phyloP scores from a whole-genome alignment of 2,113 vertebrate genomes.

The Dendrocopos noguchii region DNA sequence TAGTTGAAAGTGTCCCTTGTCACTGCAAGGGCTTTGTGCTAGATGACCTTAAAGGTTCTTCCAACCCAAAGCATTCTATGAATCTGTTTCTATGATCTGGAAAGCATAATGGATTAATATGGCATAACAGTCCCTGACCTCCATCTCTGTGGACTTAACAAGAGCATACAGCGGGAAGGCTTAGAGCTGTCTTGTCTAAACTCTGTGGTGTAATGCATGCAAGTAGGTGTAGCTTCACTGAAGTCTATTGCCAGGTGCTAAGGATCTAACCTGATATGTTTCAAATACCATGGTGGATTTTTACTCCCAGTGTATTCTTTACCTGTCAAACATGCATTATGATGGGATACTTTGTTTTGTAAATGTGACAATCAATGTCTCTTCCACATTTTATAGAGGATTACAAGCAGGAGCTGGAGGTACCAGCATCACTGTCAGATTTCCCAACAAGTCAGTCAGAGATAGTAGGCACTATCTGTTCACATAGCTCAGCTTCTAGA shows the following conservation, averaged over 20 bases:
- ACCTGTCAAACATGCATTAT: constrained; percentile 54
- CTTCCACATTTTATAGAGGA: constrained; percentile 1
- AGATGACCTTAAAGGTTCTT: too few species aligned
- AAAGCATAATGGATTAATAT: constrained; percentile 29
- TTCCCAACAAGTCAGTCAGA: constrained; percentile 30
- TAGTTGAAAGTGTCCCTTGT: too few species aligned
- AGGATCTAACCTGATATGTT: constrained; percentile 9
- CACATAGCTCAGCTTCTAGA: not conserved
- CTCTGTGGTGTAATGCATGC: not conserved
- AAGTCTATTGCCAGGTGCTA: constrained; percentile 24
- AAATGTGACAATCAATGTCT: constrained; percentile 72
- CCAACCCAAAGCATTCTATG: too few species aligned
- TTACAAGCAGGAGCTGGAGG: constrained; percentile 26
- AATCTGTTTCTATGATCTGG: not conserved
- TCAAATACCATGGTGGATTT: not conserved
- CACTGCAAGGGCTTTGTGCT: too few species aligned
- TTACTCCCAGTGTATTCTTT: constrained; percentile 37
- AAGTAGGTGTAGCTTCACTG: not conserved
- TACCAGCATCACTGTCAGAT: constrained; percentile 22
- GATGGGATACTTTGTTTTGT: constrained; percentile 63
- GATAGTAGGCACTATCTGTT: not conserved
- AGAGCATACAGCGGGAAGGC: not conserved
- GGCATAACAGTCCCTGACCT: not conserved
- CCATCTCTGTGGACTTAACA: not conserved
- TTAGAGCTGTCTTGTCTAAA: not conserved